phyloP scores from a whole-genome alignment of 2,113 vertebrate genomes.

The Lanius collurio region DNA sequence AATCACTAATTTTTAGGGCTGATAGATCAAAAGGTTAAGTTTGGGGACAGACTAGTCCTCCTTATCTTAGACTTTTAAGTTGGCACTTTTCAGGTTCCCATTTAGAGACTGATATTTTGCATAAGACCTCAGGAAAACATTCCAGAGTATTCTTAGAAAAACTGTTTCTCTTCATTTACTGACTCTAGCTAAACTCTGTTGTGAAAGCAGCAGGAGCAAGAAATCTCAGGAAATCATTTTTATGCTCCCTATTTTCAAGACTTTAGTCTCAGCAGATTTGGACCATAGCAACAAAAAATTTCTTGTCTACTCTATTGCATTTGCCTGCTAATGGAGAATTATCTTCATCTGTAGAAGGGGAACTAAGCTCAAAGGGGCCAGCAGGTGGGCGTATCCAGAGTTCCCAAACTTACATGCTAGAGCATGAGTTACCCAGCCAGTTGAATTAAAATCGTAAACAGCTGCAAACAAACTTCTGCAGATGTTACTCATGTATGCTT shows the following conservation, averaged over 20 bases:
- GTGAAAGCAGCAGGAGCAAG: neutral
- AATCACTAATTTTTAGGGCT: neutral
- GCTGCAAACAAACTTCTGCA: conserved; percentile 43
- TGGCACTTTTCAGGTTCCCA: neutral
- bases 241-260: neutral
- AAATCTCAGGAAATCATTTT: neutral
- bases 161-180: neutral
- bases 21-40: neutral
- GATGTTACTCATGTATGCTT: conserved; percentile 29
- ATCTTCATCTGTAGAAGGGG: neutral
- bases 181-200: neutral
- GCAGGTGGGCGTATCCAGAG: neutral
- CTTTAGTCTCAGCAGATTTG: neutral
- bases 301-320: neutral
- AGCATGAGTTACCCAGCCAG: neutral
- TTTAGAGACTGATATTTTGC: neutral
- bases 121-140: neutral
- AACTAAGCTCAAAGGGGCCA: neutral
- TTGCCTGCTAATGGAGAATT: neutral
- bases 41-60: neutral
- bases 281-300: neutral
- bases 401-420: neutral
- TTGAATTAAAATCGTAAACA: conserved; percentile 21
- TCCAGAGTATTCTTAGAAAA: neutral
- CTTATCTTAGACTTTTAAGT: neutral